Conservation (phyloP, 1,140 invertebrate species). For the Drosophila sp. region DNA sequence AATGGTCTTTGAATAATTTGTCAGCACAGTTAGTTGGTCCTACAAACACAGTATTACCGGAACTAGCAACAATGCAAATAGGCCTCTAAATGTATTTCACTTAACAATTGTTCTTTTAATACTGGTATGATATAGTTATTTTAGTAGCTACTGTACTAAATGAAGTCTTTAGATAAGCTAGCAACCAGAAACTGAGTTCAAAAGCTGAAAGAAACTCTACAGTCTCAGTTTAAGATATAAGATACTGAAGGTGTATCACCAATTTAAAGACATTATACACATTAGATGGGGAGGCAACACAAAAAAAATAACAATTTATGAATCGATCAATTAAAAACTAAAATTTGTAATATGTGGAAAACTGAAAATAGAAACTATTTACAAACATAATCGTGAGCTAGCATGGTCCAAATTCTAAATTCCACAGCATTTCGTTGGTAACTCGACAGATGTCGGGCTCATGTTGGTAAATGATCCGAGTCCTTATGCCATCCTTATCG, state of each 20-base stretch:
- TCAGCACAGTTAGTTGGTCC: constrained; percentile 1
- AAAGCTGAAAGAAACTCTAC: no score
- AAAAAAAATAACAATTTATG: no score
- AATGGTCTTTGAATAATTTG: constrained; percentile 29
- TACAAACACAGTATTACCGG: constrained; percentile 20
- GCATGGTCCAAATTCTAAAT: background rate
- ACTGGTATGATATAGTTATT: constrained; percentile 4
- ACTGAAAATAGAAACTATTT: no score
- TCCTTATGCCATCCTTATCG: constrained; percentile 91
- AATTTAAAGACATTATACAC: no score
- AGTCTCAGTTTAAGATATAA: no score
- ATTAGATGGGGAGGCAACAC: no score
- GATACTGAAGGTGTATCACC: no score
- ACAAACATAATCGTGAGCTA: background rate
- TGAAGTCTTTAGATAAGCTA: background rate
- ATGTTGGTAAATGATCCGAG: constrained; percentile 86
- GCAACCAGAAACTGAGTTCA: background rate
- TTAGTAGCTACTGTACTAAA: background rate
- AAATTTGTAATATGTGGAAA: no score
- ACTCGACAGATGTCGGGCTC: constrained; percentile 21
- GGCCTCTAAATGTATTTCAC: background rate
- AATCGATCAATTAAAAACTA: no score
- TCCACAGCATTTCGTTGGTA: constrained; percentile 14
- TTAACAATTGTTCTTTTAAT: background rate
- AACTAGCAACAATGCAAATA: constrained; percentile 1